Percentiles rank a stretch among this genome's conserved stretches.
Conservation (phyloP, 2,888 invertebrate genomes). For the Nomada fabriciana region DNA sequence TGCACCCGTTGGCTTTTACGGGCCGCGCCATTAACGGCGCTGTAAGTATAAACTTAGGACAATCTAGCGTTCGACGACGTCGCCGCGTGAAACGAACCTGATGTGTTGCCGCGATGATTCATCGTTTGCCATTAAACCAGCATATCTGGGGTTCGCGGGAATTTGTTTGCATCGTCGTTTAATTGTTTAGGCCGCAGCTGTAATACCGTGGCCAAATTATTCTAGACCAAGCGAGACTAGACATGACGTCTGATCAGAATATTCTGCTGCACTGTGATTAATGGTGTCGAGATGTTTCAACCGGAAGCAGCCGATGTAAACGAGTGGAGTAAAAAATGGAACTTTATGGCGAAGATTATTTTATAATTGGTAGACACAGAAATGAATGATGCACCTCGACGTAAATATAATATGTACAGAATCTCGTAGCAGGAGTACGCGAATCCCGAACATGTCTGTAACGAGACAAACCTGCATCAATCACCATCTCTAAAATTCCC, state of each 20-base stretch:
- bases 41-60: constrained; percentile 74
- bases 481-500: constrained; percentile 28
- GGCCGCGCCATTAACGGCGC: constrained; percentile 70
- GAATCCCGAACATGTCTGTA: not conserved
- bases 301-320: too few relatives aligned
- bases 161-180: too few relatives aligned
- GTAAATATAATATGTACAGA: not conserved
- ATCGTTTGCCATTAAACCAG: not conserved
- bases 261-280: too few relatives aligned
- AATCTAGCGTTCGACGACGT: constrained; percentile 58
- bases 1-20: constrained; percentile 65
- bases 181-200: too few relatives aligned
- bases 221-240: too few relatives aligned
- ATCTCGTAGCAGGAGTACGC: not conserved
- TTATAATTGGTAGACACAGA: not conserved
- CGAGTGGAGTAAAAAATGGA: too few relatives aligned
- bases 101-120: constrained; percentile 6
- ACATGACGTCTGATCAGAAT: too few relatives aligned
- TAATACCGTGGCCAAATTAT: too few relatives aligned
- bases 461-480: constrained; percentile 19
- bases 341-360: not conserved
- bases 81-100: not conserved
- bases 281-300: too few relatives aligned
- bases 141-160: too few relatives aligned
- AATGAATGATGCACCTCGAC: not conserved